Evolutionary conservation across 2,113 vertebrate genomes (phyloP).

Genomic region (Leucoraja erinaceus): DNA sequence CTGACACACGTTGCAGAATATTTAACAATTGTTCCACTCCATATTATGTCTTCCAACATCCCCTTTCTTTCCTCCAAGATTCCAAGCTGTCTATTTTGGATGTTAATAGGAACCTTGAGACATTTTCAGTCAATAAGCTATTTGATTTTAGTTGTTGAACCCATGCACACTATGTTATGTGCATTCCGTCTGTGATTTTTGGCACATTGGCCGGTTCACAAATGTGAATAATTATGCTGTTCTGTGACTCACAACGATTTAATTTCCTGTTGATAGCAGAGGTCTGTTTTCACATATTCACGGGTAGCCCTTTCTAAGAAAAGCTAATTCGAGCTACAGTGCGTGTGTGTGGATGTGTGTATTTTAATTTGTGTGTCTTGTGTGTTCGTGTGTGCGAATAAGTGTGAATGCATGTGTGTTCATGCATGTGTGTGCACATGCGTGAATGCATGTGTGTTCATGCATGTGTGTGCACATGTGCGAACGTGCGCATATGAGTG

Average conservation of each 20-base stretch:
- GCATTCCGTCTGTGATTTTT: not conserved
- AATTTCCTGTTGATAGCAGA: not conserved
- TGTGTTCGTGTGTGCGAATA: too few species aligned
- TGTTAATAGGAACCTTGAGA: not conserved
- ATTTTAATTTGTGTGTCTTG: too few species aligned
- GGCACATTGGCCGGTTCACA: not conserved
- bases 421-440: too few species aligned
- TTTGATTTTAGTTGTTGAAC: not conserved
- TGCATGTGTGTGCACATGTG: too few species aligned
- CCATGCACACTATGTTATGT: too few species aligned
- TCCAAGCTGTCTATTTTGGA: not conserved
- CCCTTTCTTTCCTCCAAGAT: not conserved
- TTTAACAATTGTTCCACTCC: not conserved
- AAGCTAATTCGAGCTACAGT: too few species aligned
- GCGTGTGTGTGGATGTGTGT: too few species aligned
- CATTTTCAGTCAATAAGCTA: not conserved
- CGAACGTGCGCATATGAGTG: too few species aligned
- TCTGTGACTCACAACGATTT: conserved; percentile 8
- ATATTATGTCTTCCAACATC: not conserved
- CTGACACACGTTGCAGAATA: not conserved
- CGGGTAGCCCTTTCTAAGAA: not conserved
- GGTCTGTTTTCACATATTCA: not conserved
- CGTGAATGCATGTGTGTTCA: too few species aligned
- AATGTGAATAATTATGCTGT: conserved; percentile 9
- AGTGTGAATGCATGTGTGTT: too few species aligned